phyloP scores from a whole-genome alignment of 2,113 vertebrate genomes.

The Montifringilla adamsi region DNA sequence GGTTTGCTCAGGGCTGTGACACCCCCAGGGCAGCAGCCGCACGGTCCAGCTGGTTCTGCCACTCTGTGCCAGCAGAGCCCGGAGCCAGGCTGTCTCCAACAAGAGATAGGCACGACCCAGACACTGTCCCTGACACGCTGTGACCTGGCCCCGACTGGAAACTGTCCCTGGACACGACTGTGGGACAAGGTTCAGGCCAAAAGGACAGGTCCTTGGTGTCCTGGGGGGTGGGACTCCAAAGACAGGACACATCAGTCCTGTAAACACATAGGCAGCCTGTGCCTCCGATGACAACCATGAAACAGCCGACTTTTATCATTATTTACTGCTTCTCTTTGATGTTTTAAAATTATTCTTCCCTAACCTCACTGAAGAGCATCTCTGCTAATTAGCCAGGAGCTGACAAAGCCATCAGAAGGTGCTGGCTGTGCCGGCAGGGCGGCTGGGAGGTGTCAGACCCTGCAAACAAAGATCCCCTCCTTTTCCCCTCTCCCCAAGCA shows the following conservation, averaged over 20 bases:
- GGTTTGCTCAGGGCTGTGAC: not conserved
- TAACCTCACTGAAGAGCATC: conserved; percentile 18
- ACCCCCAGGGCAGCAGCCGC: not conserved
- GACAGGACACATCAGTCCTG: not conserved
- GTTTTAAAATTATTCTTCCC: not conserved
- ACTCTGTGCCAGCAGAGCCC: not conserved
- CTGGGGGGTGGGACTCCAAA: not conserved
- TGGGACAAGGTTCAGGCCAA: not conserved
- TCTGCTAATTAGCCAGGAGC: conserved; percentile 50
- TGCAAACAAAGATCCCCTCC: conserved; percentile 48
- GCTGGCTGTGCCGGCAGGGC: conserved; percentile 27
- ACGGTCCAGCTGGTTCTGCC: not conserved
- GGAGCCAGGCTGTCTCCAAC: not conserved
- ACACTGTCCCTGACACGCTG: not conserved
- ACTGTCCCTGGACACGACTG: not conserved
- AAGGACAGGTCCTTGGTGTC: not conserved
- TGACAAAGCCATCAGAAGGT: conserved; percentile 55
- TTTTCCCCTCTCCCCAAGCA: not conserved
- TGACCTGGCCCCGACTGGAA: not conserved
- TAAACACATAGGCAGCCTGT: not conserved
- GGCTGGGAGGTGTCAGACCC: conserved; percentile 58
- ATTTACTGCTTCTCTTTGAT: conserved; percentile 40
- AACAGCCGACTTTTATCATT: not conserved
- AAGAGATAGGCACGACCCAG: not conserved
- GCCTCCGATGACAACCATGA: not conserved